Base-by-base conservation (phyloP, 2,113 vertebrate genomes). In the Calidris pygmaea region DNA sequence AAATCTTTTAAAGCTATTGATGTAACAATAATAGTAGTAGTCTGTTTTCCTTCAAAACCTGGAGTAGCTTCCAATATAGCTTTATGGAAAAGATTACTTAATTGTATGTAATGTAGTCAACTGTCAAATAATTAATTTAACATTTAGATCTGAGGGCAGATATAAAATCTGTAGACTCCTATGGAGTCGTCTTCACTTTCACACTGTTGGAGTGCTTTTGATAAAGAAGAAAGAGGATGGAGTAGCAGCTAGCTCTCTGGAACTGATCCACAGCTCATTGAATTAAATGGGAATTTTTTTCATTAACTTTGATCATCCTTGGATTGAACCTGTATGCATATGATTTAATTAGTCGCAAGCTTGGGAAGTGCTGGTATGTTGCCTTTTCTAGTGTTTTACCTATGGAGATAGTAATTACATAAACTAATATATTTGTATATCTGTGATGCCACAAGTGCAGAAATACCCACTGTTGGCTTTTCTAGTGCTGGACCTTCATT, bases 281-380 rank as follows among this genome's bases (percentile, higher is more conserved):
- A 93, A 79, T 90, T 94, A 85, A 87, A 87, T 32, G 53, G 65
- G 52, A n/a, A 4, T 78, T 78, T 90, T 91, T 91, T 90, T 87
- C 43, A 65, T 94, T 96, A 63, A 81, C 87, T 91, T 91, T 87
- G 70, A 93, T 94, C 70, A 90, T 93, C 65, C 52, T 86, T 92
- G 86, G 60, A 72, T 58, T 91, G 71, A 94, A 66, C 87, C 8
- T 9, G 50, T 85, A 19, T 83, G 75, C 53, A 7, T 89, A 21
- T 91, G 84, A 96, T 87, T 91, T 95, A 93, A 93, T 93, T 95
- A 94, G 74, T 53, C 48, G 53, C 29, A 80, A 83, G 75, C 35
- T 27, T 23, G 6, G 71, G 71, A 79, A 78, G 18, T 82, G 53
- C 35, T 93, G 62, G 24, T 60, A 15, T 87, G 41, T 76, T 95